Evolutionary conservation across 1,140 invertebrate genomes (phyloP).

Genomic region (Anoplolepis gracilipes): DNA sequence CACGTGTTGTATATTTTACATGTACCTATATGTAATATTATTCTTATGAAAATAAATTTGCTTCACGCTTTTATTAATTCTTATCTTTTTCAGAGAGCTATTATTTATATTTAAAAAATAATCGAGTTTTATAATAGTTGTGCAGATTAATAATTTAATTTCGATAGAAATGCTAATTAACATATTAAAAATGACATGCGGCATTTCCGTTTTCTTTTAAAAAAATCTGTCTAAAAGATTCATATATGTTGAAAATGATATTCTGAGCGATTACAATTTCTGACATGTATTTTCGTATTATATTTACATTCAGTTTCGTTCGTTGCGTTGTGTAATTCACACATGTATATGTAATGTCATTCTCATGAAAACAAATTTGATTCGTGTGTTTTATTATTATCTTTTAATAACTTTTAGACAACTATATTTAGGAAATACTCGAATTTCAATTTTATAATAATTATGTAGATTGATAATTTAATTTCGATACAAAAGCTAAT

Average conservation of each 20-base stretch:
- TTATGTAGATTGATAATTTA: conserved; percentile 1
- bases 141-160: conserved; percentile 6
- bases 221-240: not conserved
- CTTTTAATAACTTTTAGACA: not conserved
- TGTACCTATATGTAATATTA: not conserved
- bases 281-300: no score
- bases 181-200: not conserved
- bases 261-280: not conserved
- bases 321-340: no score
- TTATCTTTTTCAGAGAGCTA: not conserved
- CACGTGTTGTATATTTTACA: not conserved
- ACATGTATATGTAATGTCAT: not conserved
- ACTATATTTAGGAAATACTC: not conserved
- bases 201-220: not conserved
- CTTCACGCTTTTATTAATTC: not conserved
- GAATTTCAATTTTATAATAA: not conserved
- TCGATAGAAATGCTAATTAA: not conserved
- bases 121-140: not conserved
- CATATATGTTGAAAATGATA: not conserved
- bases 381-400: not conserved
- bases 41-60: not conserved
- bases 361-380: not conserved
- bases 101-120: not conserved
- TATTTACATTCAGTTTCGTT: no score
- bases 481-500: not conserved